These are phyloP conservation scores for Manis pentadactyla DNA, from an alignment of 2,797 vertebrate genomes.

Conservation along the genomic window DNA sequence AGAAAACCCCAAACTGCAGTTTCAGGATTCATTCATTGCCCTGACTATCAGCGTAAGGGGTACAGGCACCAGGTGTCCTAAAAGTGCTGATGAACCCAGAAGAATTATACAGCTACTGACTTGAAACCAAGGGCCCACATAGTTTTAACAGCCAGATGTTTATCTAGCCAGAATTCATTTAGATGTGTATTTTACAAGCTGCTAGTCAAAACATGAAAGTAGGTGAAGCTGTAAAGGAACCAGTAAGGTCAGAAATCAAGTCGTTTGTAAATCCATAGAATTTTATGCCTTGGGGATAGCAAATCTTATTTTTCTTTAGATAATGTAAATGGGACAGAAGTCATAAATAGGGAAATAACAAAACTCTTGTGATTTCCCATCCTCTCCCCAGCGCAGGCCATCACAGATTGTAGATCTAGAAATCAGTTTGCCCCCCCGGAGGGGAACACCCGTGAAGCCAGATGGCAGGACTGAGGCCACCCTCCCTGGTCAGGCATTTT, in stretches of 20 bases:
- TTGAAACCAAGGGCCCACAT: conserved; percentile 67
- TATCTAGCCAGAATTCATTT: conserved; percentile 83
- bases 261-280: conserved; percentile 60
- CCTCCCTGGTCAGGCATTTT: not conserved
- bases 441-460: not conserved
- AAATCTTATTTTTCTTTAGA: conserved; percentile 70
- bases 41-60: not conserved
- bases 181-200: conserved; percentile 82
- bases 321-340: conserved; percentile 56
- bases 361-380: fast-evolving
- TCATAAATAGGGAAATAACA: not conserved
- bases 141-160: conserved; percentile 78
- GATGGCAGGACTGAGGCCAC: not conserved
- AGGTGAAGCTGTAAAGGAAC: conserved; percentile 75
- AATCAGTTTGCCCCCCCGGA: fast-evolving
- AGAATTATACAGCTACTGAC: conserved; percentile 55
- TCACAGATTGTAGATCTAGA: not conserved
- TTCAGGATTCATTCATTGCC: conserved; percentile 8
- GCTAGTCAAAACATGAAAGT: conserved; percentile 73
- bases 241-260: conserved; percentile 78
- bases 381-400: not conserved
- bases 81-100: conserved; percentile 46
- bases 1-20: not conserved
- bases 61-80: conserved; percentile 11
- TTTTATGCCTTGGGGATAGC: conserved; percentile 72